Evolutionary conservation across 2,888 invertebrate genomes (phyloP).

Genomic region (Pantelozetes paolii): DNA sequence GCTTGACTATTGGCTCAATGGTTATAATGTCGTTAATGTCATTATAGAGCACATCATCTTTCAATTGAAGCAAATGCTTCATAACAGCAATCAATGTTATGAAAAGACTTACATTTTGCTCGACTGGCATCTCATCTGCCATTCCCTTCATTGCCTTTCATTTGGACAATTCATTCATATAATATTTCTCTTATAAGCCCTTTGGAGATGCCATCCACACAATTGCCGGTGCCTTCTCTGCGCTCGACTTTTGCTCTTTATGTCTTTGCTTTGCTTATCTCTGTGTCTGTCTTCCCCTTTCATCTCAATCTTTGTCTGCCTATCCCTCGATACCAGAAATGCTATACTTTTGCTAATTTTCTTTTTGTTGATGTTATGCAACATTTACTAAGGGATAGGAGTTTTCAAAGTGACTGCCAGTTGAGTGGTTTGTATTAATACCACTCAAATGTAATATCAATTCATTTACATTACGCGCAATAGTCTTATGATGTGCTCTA

Average conservation of each 20-base stretch:
- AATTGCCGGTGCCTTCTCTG: conserved; percentile 11
- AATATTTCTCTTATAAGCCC: conserved; percentile 26
- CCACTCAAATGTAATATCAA: conserved; percentile 12
- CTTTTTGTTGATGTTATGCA: conserved; percentile 24
- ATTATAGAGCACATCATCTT: conserved; percentile 29
- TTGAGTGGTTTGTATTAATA: conserved; percentile 18
- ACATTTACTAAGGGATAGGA: conserved; percentile 29
- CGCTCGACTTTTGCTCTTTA: conserved; percentile 18
- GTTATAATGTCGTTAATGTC: conserved; percentile 23
- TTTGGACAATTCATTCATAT: conserved; percentile 31
- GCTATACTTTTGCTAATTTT: conserved; percentile 22
- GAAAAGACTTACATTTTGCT: conserved; percentile 21
- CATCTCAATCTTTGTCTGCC: neutral
- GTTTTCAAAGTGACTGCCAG: conserved; percentile 9
- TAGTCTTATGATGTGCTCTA: neutral
- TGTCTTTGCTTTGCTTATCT: too few species aligned
- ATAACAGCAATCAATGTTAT: neutral
- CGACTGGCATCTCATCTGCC: neutral
- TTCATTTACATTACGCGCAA: conserved; percentile 28
- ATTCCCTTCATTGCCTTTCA: neutral
- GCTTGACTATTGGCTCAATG: conserved; percentile 26
- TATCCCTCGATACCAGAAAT: conserved; percentile 22
- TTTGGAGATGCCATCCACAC: conserved; percentile 2
- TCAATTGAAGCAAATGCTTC: conserved; percentile 1
- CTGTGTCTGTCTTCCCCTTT: neutral